Evolutionary conservation across 2,888 invertebrate species (phyloP).

Genomic region (Temnothorax ravouxi): DNA sequence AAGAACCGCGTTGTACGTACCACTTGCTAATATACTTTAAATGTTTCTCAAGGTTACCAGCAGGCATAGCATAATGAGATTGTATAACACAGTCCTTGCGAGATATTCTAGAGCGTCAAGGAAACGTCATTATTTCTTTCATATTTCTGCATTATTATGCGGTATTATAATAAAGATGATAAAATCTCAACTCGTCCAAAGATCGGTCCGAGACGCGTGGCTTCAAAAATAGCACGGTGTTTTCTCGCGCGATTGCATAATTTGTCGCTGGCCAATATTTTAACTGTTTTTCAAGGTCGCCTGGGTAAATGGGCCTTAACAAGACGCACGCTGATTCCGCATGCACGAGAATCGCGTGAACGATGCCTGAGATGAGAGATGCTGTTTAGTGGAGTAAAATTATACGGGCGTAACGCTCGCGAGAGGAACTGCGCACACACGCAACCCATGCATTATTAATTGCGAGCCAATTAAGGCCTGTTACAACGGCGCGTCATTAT

Average conservation of each 20-base stretch:
- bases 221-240: conserved; percentile 56
- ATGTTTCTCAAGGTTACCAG: conserved; percentile 9
- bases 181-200: neutral
- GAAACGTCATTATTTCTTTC: neutral
- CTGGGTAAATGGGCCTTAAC: conserved; percentile 73
- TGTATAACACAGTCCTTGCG: neutral
- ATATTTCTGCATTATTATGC: neutral
- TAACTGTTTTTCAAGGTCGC: conserved; percentile 71
- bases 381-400: conserved; percentile 46
- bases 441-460: conserved; percentile 77
- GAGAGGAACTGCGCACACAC: conserved; percentile 53
- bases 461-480: conserved; percentile 75
- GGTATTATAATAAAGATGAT: neutral
- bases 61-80: neutral
- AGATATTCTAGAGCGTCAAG: neutral
- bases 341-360: conserved; percentile 63
- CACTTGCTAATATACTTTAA: conserved; percentile 34
- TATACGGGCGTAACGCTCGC: conserved; percentile 37
- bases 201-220: neutral
- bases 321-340: conserved; percentile 67
- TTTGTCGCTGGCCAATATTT: conserved; percentile 67
- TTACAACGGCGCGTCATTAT: conserved; percentile 65
- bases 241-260: conserved; percentile 44
- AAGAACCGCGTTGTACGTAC: conserved; percentile 26
- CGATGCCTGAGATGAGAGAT: neutral